These are phyloP conservation scores for Chlamydotis undulata DNA, from an alignment of 2,113 vertebrate species.

Conservation along the genomic window DNA sequence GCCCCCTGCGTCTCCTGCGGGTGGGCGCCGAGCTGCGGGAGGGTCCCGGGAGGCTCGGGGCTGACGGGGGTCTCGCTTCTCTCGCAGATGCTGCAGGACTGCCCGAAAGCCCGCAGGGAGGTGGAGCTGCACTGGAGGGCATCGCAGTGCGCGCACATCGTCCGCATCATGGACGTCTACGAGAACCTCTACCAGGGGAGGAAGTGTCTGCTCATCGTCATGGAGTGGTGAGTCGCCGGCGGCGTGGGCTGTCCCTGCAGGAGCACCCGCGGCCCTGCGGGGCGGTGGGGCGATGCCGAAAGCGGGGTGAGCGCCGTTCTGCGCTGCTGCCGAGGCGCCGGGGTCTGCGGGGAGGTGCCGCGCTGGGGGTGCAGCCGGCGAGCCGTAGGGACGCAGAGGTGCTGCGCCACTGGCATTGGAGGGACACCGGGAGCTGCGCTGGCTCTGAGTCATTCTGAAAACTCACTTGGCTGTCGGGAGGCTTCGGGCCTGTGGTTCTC, in stretches of 20 bases:
- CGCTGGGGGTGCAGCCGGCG: background rate
- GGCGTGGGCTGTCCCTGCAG: background rate
- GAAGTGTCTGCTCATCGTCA: slow-evolving; percentile 96
- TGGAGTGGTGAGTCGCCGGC: slow-evolving; percentile 88
- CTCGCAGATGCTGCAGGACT: slow-evolving; percentile 94
- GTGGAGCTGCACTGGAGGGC: slow-evolving; percentile 97
- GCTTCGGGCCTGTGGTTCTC: background rate
- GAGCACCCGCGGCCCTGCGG: accelerated
- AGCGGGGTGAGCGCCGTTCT: background rate
- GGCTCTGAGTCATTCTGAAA: slow-evolving; percentile 45
- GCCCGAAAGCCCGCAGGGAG: slow-evolving; percentile 92
- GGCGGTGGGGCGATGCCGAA: accelerated
- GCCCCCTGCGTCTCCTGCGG: accelerated
- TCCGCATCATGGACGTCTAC: slow-evolving; percentile 93
- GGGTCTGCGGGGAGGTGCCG: background rate
- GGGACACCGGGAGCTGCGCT: background rate
- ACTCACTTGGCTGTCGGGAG: accelerated
- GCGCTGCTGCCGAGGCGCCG: accelerated
- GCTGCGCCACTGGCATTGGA: background rate
- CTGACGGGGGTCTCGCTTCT: background rate
- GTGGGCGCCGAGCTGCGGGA: background rate
- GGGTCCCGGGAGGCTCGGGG: accelerated
- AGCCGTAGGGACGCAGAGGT: background rate
- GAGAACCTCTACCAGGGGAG: slow-evolving; percentile 94
- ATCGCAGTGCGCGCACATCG: slow-evolving; percentile 91